Base-by-base conservation (phyloP, 30 jellyfish, hydroid and myxozoan species). In the Calvadosia cruxmelitensis region DNA sequence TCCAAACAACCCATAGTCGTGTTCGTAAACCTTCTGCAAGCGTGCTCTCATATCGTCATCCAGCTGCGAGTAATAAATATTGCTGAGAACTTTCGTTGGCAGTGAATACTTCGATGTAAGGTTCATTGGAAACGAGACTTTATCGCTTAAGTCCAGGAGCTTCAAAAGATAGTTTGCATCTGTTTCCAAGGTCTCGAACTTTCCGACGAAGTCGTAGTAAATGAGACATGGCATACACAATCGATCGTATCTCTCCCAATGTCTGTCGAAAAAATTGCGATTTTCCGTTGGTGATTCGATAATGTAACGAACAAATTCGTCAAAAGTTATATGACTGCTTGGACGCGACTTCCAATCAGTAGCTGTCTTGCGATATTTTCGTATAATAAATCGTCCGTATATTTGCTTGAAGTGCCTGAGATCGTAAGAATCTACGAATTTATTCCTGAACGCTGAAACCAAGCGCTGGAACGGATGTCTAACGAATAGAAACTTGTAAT, bases 161-260 rank as follows among this genome's bases (percentile, higher is more conserved):
- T 91, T 85, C 27, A 89, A 73, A 31, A 89, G 69, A 77, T 70
- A 89, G 31, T 89, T 94, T 15, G 98, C 86, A 64, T 89, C 98
- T 48, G 80, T 86, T 35, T 53, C 51, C 53, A 89, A 31, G 36
- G 98, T 72, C 66, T 89, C 98, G 71, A 89, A 76, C 67, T 89
- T 89, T 36, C 98, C 98, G 51, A 89, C 71, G 52, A 80, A 89
- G 70, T 89, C 98, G 61, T 89, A 89, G 29, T 89, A 92, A 0
- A 89, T 78, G 70, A 89, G 51, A 67, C 98, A 89, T 15, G 98
- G 98, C 28, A 79, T 62, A 49, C 98, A 89, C 52, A 89, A 81
- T 42, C 98, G 49, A 75, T 89, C 98, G 48, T 68, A 74, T 25
- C 98, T 71, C 72, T 89, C 98, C 98, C 98, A 89, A 64, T 89